These are phyloP conservation scores for Acanthosepion pharaonis DNA, from an alignment of 2,888 invertebrate species.

Conservation along the genomic window DNA sequence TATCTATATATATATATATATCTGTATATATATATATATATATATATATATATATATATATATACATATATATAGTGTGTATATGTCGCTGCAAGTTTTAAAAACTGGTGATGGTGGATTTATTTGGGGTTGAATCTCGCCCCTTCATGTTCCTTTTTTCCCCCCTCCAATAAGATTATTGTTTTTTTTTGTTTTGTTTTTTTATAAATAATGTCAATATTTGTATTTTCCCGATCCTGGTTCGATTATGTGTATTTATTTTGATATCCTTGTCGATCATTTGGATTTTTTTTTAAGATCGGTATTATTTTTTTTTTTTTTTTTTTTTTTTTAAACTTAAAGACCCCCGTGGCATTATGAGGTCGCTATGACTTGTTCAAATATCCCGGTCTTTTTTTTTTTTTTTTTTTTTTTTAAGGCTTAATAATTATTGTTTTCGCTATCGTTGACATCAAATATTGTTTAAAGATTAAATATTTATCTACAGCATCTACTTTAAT, in stretches of 20 bases:
- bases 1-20: too few species aligned
- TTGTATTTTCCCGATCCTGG: not conserved
- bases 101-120: not conserved
- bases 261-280: not conserved
- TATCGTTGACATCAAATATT: not conserved
- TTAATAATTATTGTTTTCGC: not conserved
- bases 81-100: not conserved
- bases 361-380: slow-evolving; percentile 9
- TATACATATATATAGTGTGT: not conserved
- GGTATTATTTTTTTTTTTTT: not conserved
- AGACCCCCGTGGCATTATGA: not conserved
- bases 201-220: not conserved
- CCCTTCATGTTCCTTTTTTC: not conserved
- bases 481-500: not conserved
- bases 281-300: not conserved
- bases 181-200: not conserved
- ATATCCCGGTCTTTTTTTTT: not conserved
- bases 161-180: too few species aligned
- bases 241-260: not conserved
- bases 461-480: not conserved
- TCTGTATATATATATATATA: too few species aligned
- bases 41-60: too few species aligned
- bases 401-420: not conserved
- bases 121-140: slow-evolving; percentile 38
- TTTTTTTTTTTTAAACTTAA: too few species aligned